Evolutionary conservation across 2,888 invertebrate species (phyloP).

Genomic region (Anarsia innoxiella): DNA sequence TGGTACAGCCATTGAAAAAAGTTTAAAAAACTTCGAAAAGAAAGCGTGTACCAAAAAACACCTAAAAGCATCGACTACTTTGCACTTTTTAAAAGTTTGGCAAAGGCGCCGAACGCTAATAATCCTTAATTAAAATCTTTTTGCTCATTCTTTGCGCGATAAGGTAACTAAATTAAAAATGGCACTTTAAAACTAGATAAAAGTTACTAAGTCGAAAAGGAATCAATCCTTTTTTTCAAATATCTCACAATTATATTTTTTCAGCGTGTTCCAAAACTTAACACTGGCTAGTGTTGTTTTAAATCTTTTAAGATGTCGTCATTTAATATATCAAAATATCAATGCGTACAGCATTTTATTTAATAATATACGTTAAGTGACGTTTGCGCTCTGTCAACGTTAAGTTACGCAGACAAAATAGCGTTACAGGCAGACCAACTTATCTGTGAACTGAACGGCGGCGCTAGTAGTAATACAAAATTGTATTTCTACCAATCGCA

Average conservation of each 20-base stretch:
- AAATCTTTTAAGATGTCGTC: no score
- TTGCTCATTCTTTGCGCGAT: slow-evolving; percentile 1
- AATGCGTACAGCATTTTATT: no score
- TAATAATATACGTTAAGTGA: no score
- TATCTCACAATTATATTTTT: no score
- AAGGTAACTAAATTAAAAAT: slow-evolving; percentile 20
- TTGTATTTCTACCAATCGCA: no score
- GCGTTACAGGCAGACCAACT: no score
- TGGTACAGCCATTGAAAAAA: slow-evolving; percentile 22
- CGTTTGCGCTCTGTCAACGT: no score
- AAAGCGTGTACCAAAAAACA: slow-evolving; percentile 16
- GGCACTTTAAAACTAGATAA: slow-evolving; percentile 22
- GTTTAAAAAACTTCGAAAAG: slow-evolving; percentile 7
- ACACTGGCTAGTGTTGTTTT: no score
- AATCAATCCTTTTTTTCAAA: neutral
- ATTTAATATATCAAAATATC: no score
- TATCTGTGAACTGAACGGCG: no score
- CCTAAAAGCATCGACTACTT: neutral
- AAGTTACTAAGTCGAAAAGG: slow-evolving; percentile 2
- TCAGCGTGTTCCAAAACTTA: no score
- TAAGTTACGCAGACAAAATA: neutral
- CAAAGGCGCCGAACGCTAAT: neutral
- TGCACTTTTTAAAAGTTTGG: neutral
- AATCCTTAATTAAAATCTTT: neutral
- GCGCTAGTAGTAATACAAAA: no score